A percentile compares a stretch with the other conserved stretches of the same genome.
Conservation (phyloP, 2,797 vertebrate genomes). For the Potorous gilbertii region DNA sequence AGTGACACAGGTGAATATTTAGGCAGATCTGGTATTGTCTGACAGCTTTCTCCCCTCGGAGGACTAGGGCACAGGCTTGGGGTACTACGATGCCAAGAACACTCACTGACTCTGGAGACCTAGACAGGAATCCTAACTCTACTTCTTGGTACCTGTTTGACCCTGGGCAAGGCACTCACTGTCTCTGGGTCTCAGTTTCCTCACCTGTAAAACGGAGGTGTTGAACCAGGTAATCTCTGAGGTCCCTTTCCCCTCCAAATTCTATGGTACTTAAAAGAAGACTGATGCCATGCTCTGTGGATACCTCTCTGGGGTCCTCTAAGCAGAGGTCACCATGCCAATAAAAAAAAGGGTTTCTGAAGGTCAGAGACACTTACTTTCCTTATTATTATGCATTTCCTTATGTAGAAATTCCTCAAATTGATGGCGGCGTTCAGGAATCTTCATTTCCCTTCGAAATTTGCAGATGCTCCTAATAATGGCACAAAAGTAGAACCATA, state of each 20-base stretch:
- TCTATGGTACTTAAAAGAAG: not conserved
- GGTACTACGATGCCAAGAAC: not conserved
- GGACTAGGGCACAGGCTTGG: not conserved
- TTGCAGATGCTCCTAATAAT: slow-evolving; percentile 80
- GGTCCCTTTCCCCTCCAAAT: not conserved
- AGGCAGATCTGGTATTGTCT: not conserved
- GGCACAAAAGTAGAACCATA: slow-evolving; percentile 73
- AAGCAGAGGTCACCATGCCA: not conserved
- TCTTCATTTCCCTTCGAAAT: slow-evolving; percentile 76
- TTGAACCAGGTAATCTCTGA: not conserved
- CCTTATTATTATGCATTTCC: slow-evolving; percentile 77
- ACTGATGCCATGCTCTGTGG: not conserved
- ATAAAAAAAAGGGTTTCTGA: not conserved
- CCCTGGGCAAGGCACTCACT: not conserved
- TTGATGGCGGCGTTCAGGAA: not conserved
- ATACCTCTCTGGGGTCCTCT: not conserved
- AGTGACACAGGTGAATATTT: not conserved
- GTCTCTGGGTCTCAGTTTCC: not conserved
- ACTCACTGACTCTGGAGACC: not conserved
- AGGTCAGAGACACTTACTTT: slow-evolving; percentile 80
- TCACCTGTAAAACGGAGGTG: not conserved
- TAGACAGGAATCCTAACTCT: not conserved
- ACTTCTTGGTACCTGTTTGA: not conserved
- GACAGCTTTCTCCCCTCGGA: not conserved
- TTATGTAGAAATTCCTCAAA: slow-evolving; percentile 79